Evolutionary conservation across 2,888 invertebrate species (phyloP).

Genomic region (Bruchidius siliquastri): DNA sequence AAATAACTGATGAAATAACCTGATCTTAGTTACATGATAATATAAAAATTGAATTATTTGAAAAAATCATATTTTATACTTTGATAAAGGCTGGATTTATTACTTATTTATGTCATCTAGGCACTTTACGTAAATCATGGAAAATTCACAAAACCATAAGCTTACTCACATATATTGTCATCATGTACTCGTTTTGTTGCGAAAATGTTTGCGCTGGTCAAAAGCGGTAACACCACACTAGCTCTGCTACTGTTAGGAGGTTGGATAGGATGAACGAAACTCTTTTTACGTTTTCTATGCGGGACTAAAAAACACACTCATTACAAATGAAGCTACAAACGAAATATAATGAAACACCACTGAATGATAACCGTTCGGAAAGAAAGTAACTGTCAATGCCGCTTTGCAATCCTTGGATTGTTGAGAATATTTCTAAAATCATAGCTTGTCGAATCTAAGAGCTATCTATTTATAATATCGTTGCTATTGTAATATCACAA

Average conservation of each 20-base stretch:
- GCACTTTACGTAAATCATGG: background rate
- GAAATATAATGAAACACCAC: background rate
- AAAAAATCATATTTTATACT: no score
- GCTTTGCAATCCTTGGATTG: no score
- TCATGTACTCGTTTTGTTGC: slow-evolving; percentile 50
- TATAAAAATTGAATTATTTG: no score
- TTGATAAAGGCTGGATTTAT: no score
- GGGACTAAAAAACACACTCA: slow-evolving; percentile 31
- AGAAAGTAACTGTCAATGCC: no score
- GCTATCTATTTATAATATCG: no score
- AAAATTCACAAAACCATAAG: slow-evolving; percentile 1
- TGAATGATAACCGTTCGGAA: background rate
- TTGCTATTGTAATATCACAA: no score
- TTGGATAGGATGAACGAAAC: slow-evolving; percentile 45
- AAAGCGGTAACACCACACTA: slow-evolving; percentile 71
- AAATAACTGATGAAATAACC: no score
- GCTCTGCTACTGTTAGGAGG: slow-evolving; percentile 68
- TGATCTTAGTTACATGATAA: no score
- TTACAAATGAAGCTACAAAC: background rate
- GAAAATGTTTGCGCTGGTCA: slow-evolving; percentile 56
- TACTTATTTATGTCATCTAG: background rate
- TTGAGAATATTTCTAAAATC: no score
- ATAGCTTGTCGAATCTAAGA: no score
- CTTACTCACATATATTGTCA: slow-evolving; percentile 43
- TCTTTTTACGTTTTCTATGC: slow-evolving; percentile 48